A percentile compares a stretch with the other conserved stretches of the same genome.
These are phyloP conservation scores for Lophura nycthemera DNA, from an alignment of 2,113 vertebrate species.

Conservation along the genomic window DNA sequence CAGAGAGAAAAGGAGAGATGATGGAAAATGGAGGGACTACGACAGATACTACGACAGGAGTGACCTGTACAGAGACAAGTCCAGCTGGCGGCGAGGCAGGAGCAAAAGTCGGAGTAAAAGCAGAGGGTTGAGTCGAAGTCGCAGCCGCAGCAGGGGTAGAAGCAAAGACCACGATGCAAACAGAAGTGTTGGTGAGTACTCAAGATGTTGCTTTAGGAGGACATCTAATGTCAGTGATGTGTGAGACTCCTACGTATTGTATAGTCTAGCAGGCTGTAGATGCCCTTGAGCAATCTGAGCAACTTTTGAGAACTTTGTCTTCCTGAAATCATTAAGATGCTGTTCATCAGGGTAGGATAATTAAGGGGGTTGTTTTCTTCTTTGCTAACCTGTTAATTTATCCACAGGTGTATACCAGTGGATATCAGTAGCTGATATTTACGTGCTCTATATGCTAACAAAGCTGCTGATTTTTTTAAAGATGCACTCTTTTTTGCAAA, in stretches of 20 bases:
- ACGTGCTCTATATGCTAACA: neutral
- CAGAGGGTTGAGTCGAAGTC: constrained; percentile 83
- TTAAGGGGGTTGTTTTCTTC: constrained; percentile 25
- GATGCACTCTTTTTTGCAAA: neutral
- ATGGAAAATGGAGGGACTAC: constrained; percentile 93
- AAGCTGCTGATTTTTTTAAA: neutral
- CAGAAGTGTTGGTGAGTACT: constrained; percentile 74
- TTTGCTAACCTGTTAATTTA: constrained; percentile 40
- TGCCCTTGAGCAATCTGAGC: neutral
- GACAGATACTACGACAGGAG: constrained; percentile 88
- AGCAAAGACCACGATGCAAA: constrained; percentile 81
- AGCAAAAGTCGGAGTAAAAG: constrained; percentile 89
- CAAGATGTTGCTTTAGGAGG: neutral
- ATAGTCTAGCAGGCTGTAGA: neutral
- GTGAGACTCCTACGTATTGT: accelerated
- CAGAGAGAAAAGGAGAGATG: constrained; percentile 93
- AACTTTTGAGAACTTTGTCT: neutral
- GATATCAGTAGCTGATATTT: neutral
- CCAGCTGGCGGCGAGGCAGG: constrained; percentile 89
- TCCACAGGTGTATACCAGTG: constrained; percentile 22
- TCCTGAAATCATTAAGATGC: constrained; percentile 1
- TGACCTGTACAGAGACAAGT: constrained; percentile 91
- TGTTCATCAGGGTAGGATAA: neutral
- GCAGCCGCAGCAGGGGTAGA: constrained; percentile 84
- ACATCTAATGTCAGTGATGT: accelerated